Conservation (phyloP, 1,140 invertebrate species). For the Patella vulgata region DNA sequence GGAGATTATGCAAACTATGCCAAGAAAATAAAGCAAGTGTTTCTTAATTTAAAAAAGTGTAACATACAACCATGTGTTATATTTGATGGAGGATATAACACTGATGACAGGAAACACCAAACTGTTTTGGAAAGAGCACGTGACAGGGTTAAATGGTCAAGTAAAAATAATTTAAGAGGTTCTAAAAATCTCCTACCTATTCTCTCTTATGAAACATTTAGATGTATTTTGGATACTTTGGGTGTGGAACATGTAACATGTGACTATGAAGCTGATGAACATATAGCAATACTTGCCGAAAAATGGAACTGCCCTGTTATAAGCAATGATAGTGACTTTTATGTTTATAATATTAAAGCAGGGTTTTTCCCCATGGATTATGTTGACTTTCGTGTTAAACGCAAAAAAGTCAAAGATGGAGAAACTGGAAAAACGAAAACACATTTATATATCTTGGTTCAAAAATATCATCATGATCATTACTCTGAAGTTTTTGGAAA, state of each 20-base stretch:
- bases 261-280: constrained; percentile 87
- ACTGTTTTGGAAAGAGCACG: constrained; percentile 75
- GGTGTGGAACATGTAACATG: constrained; percentile 76
- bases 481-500: constrained; percentile 76
- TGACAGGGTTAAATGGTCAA: constrained; percentile 72
- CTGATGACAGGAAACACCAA: constrained; percentile 78
- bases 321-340: constrained; percentile 93
- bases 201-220: constrained; percentile 78
- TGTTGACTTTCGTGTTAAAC: constrained; percentile 65
- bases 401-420: constrained; percentile 26
- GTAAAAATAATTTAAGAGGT: constrained; percentile 31
- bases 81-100: constrained; percentile 81
- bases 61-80: constrained; percentile 80
- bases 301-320: constrained; percentile 83
- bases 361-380: constrained; percentile 82
- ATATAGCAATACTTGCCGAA: constrained; percentile 81
- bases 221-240: constrained; percentile 74
- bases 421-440: too few species aligned
- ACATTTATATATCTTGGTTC: constrained; percentile 71
- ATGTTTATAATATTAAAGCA: constrained; percentile 78
- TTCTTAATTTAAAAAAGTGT: constrained; percentile 77
- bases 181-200: constrained; percentile 53
- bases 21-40: constrained; percentile 75
- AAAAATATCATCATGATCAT: constrained; percentile 78
- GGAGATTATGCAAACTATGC: constrained; percentile 87